Base-by-base conservation (phyloP, 35 echinoderm and acorn worm species). In the Hemicentrotus pulcherrimus region DNA sequence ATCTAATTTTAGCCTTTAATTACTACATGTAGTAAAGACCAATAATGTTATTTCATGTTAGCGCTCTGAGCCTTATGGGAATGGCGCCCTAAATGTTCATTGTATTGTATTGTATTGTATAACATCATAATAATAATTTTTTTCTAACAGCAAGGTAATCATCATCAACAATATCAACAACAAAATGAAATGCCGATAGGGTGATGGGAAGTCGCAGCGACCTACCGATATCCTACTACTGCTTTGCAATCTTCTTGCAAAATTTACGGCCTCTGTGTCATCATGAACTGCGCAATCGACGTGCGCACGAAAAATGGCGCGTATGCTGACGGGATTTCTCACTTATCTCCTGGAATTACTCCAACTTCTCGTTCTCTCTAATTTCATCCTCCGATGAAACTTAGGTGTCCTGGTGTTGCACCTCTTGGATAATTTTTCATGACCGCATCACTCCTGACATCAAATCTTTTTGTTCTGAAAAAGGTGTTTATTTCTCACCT, bases 381-480 rank as follows among this genome's bases (percentile, higher is more conserved):
- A 15, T 90, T 47, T 28, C 46, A 90, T 7, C 88, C 88, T 16
- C 19, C 31, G 46, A 90, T 90, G 88, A 90, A 90, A 90, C 88
- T 90, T 47, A 90, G 46, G 45, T 90, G 88, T 90, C 88, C 32
- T 32, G 12, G 88, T 47, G 46, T 47, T 47, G 88, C 46, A 0
- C 88, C 88, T 45, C 32, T 90, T 47, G 88, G 32, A 90, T 90
- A 28, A 47, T 18, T 47, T 90, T 90, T 47, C 88, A 90, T 45
- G 46, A 90, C 46, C 46, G 32, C 46, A 90, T 90, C 88, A 90
- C 32, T 15, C 5, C 88, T 32, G 32, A 90, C 88, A 90, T 90
- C 88, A 90, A 90, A 90, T 90, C 88, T 11, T 90, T 90, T 90
- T 90, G 32, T 47, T 90, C 46, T 90, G 88, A 33, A 90, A 88